phyloP scores from a whole-genome alignment of 2,113 vertebrate species.

The Spea bombifrons region DNA sequence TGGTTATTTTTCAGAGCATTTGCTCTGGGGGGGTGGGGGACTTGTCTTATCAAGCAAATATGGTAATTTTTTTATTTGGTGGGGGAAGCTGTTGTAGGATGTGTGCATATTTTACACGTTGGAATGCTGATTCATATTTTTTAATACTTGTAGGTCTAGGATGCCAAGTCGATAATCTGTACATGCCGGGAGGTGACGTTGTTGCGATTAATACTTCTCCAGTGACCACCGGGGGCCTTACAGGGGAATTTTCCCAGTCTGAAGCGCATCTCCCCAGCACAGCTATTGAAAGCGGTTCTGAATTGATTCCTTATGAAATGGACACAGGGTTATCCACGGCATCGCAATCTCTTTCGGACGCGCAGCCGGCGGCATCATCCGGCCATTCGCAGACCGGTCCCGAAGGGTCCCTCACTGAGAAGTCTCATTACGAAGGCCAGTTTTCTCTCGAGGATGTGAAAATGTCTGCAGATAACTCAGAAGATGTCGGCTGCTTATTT shows the following conservation, averaged over 20 bases:
- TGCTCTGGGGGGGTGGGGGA: too few relatives aligned
- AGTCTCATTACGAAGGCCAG: conserved; percentile 41
- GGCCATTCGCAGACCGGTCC: accelerated
- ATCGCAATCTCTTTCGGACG: conserved; percentile 11
- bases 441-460: background rate
- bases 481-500: background rate
- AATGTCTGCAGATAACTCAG: background rate
- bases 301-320: background rate
- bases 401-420: background rate
- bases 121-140: background rate
- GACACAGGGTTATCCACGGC: conserved; percentile 36
- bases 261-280: conserved; percentile 2
- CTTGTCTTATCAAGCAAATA: too few relatives aligned
- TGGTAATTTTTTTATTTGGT: too few relatives aligned
- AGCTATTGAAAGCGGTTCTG: background rate
- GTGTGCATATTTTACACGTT: too few relatives aligned
- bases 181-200: conserved; percentile 24
- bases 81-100: too few relatives aligned
- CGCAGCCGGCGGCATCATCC: background rate
- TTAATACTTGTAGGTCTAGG: conserved; percentile 50
- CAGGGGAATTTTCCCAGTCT: background rate
- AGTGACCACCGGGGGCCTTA: background rate
- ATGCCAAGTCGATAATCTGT: background rate
- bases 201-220: background rate
- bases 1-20: too few relatives aligned